phyloP scores from a whole-genome alignment of 2,113 vertebrate species.

The Tor tambroides region DNA sequence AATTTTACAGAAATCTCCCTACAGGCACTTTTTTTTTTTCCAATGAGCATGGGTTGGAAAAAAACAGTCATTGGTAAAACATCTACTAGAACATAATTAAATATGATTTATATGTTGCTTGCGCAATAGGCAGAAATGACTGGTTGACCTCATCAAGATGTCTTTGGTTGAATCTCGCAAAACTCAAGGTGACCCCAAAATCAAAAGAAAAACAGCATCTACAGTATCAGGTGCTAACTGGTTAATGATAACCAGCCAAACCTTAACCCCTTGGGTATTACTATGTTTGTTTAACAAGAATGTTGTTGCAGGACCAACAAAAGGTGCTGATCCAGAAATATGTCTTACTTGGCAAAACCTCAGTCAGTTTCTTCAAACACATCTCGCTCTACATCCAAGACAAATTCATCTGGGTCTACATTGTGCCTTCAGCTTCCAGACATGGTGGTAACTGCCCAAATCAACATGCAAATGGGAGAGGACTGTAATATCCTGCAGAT shows the following conservation, averaged over 20 bases:
- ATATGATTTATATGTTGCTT: too few relatives aligned
- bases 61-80: too few relatives aligned
- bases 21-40: too few relatives aligned
- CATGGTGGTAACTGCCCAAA: not conserved
- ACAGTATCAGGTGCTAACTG: not conserved
- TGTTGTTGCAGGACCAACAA: not conserved
- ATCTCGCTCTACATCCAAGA: not conserved
- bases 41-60: too few relatives aligned
- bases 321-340: not conserved
- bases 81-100: too few relatives aligned
- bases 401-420: not conserved
- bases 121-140: too few relatives aligned
- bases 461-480: not conserved
- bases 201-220: too few relatives aligned
- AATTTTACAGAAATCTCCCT: too few relatives aligned
- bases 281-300: not conserved
- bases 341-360: not conserved
- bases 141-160: too few relatives aligned
- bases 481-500: not conserved
- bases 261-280: not conserved
- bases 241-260: not conserved
- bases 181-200: too few relatives aligned
- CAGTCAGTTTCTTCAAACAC: not conserved
- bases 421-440: conserved; percentile 9
- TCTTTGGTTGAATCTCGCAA: too few relatives aligned